Base-by-base conservation (phyloP, 1,140 invertebrate genomes). In the Tetramorium parvispinum region DNA sequence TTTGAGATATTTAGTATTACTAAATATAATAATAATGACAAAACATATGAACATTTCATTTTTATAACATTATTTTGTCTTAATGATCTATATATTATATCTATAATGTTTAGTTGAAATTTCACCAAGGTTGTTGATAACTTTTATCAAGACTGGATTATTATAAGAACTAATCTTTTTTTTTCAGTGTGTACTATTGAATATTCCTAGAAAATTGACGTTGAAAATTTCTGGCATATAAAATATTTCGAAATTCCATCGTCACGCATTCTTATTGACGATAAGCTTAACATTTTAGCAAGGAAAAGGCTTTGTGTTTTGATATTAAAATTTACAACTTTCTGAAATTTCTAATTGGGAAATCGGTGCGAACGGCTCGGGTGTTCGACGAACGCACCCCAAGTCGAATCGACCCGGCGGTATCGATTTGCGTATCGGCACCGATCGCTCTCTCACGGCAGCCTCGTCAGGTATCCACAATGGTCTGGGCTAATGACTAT, bases 401-500 rank as follows among this genome's bases (percentile, higher is more conserved):
- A 46, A 46, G 40, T 70, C 40, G 66, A 71, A 71, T 71, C 24
- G 16, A 27, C 21, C 10, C 40, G 65, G 16, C 65, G 11, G 63
- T 49, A 49, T 49, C 68, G 43, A 71, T 71, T 71, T 71, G 43
- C 43, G 37, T 71, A 92, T 89, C 91, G 88, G 90, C 90, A 68
- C 68, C 83, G 61, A 87, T 88, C 83, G 70, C 81, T 78, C 86
- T 79, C 65, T 59, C 85, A 82, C 81, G 86, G 79, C 40, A 70
- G 59, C 83, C 88, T 68, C 89, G 66, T 85, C 90, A 91, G 90
- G 85, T 91, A 91, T 65, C 55, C 83, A 90, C 89, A 92, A 91
- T 91, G 43, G 71, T 59, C 66, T 59, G 83, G 78, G 88, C 91
- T 92, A 92, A 92, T 92, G 91, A 92, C 91, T 91, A 87, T 70